Conservation (phyloP, 2,113 vertebrate species). For the Agelaius phoeniceus region DNA sequence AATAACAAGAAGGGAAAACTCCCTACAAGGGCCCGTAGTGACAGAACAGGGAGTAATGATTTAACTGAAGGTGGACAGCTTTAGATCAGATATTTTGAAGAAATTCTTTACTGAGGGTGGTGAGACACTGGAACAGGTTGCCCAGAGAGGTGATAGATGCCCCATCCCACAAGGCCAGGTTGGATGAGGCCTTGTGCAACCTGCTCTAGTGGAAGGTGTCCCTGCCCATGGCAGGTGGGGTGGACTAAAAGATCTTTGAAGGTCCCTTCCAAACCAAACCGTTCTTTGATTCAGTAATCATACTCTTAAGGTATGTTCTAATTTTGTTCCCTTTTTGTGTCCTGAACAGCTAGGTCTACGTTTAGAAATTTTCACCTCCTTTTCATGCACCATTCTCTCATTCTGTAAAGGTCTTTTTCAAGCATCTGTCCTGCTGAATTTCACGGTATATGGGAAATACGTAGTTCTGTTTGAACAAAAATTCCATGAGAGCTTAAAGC, state of each 20-base stretch:
- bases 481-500: neutral
- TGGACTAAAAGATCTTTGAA: neutral
- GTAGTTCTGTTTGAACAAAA: neutral
- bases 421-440: neutral
- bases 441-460: neutral
- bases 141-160: neutral
- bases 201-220: neutral
- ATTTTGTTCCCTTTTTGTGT: neutral
- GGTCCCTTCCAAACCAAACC: neutral
- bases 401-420: neutral
- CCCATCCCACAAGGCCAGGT: neutral
- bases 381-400: neutral
- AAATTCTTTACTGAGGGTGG: neutral
- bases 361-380: neutral
- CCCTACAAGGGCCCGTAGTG: fast-evolving
- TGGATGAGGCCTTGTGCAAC: neutral
- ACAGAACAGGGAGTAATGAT: neutral
- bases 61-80: neutral
- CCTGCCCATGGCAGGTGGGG: too few species aligned
- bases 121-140: neutral
- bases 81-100: neutral
- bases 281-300: neutral
- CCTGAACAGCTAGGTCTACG: neutral
- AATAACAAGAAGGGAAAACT: neutral
- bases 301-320: neutral